phyloP scores from a whole-genome alignment of 2,113 vertebrate species.

The Aix galericulata region DNA sequence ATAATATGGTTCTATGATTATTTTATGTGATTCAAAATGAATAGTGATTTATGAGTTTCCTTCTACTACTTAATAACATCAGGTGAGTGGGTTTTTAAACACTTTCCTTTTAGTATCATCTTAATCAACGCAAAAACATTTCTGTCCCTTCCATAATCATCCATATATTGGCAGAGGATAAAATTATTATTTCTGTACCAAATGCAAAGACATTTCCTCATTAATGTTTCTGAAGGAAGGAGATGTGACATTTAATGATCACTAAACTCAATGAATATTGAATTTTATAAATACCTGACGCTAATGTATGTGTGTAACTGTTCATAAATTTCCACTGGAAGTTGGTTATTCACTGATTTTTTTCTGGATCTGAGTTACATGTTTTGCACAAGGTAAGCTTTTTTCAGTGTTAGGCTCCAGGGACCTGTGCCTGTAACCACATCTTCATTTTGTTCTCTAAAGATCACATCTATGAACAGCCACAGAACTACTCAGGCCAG shows the following conservation, averaged over 20 bases:
- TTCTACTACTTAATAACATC: constrained; percentile 16
- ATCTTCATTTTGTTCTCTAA: not conserved
- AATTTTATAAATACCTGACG: not conserved
- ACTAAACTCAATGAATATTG: not conserved
- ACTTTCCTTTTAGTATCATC: not conserved
- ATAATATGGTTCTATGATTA: constrained; percentile 20
- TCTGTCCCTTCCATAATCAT: not conserved
- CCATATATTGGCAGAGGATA: not conserved
- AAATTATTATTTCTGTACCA: constrained; percentile 2
- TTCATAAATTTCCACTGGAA: not conserved
- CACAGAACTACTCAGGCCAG: not conserved
- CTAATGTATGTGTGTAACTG: not conserved
- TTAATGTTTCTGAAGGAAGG: not conserved
- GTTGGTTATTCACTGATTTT: not conserved
- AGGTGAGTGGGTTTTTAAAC: constrained; percentile 14
- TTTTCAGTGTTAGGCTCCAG: not conserved
- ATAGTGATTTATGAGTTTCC: constrained; percentile 6
- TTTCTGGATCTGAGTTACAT: not conserved
- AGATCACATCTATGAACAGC: not conserved
- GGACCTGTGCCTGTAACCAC: not conserved
- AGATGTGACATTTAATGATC: not conserved
- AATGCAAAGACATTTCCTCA: not conserved
- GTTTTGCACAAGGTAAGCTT: not conserved
- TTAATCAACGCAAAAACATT: constrained; percentile 13
- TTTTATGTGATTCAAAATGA: constrained; percentile 46